Base-by-base conservation (phyloP, 92 coral and sea anemone genomes). In the Parazoanthus swiftii region DNA sequence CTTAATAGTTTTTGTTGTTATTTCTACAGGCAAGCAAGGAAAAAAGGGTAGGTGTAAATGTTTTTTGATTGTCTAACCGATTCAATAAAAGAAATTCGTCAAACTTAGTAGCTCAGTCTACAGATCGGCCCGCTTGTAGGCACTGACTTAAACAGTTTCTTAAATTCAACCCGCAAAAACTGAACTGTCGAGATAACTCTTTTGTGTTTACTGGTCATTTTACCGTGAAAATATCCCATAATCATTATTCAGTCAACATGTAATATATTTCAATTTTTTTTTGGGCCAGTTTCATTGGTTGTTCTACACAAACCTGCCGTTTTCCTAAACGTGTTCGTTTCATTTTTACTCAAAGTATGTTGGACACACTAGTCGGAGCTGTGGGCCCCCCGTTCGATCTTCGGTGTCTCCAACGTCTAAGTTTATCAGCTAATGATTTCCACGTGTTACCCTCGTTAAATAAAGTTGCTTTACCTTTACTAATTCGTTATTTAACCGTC, bases 11-110 rank as follows among this genome's bases (percentile, higher is more conserved):
- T 38, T 76, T 77, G 75, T 79, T 88, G 70, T 82, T 91, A 75
- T 38, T 90, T 94, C 76, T 85, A 21, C 88, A 94, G 97, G 93
- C 42, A 94, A 93, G 77, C 97, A 91, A 75, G 91, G 90, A 59
- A 94, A 91, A 85, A 94, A 91, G 90, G 95, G 97, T 89, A 56
- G 63, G 95, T 88, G 65, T 76, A 85, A 83, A 37, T 66, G 67
- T 73, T 6, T 51, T 79, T 51, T 33, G 36, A 51, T 39, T 39
- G 0, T 75, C 9, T 37, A 18, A n/a, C n/a, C 18, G 16, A 18
- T 37, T 14, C 46, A 75, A 7, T 10, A 10, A 39, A 39, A 39
- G 14, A 18, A 23, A 23, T 74, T 16, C 20, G 10, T 18, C 66
- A 58, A 18, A 58, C 0, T 18, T 0, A 58, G 66, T 58, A 6